phyloP scores from a whole-genome alignment of 2,113 vertebrate species.

The Rhagologus leucostigma region DNA sequence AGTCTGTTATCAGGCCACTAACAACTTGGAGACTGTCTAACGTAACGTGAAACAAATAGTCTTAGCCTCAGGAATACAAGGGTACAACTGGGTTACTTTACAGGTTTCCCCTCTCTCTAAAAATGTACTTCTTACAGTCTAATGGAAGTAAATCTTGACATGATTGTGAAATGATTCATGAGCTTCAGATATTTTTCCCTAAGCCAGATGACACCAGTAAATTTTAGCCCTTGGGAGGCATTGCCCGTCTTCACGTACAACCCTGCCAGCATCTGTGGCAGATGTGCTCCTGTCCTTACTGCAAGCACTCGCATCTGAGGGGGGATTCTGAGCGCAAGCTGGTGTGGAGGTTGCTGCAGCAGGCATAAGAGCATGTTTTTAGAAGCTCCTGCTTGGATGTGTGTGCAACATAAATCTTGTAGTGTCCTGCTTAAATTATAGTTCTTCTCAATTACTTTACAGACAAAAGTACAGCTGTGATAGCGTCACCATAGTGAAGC shows the following conservation, averaged over 20 bases:
- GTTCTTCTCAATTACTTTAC: background rate
- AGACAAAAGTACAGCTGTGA: background rate
- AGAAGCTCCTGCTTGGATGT: background rate
- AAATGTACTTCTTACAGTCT: fast-evolving
- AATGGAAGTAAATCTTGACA: background rate
- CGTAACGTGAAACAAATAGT: background rate
- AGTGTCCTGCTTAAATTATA: background rate
- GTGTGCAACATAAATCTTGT: background rate
- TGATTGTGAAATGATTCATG: background rate
- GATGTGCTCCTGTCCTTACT: background rate
- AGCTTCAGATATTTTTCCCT: background rate
- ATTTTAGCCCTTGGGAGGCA: background rate
- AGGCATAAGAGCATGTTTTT: fast-evolving
- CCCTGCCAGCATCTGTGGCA: background rate
- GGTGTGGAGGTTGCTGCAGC: fast-evolving
- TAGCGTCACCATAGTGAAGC: background rate
- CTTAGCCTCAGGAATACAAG: background rate
- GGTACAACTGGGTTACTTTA: background rate
- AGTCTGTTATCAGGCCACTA: background rate
- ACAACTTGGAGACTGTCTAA: background rate
- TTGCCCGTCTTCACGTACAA: background rate
- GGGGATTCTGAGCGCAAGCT: background rate
- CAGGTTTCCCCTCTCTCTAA: background rate
- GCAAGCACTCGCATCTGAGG: fast-evolving
- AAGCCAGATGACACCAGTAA: background rate